Evolutionary conservation across 1,140 invertebrate genomes (phyloP).

Genomic region (Solenopsis fugax): DNA sequence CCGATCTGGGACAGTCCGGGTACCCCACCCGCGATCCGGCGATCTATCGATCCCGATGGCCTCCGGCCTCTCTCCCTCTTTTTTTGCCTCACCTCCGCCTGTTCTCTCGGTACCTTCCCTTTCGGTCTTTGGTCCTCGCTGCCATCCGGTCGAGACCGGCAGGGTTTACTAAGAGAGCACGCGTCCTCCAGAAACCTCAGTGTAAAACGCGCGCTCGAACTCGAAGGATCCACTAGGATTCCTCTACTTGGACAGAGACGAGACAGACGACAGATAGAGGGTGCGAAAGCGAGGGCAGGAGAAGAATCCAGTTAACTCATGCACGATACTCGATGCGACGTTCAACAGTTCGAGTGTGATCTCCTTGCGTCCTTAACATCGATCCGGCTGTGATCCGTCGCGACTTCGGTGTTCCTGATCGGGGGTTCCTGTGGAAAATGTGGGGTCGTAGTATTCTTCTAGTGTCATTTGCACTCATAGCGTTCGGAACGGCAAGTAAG

Average conservation of each 20-base stretch:
- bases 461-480: slow-evolving; percentile 18
- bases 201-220: slow-evolving; percentile 83
- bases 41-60: slow-evolving; percentile 66
- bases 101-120: slow-evolving; percentile 60
- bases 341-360: slow-evolving; percentile 23
- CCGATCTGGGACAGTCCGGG: slow-evolving; percentile 72
- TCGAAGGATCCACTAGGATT: slow-evolving; percentile 77
- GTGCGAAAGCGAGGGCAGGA: slow-evolving; percentile 15
- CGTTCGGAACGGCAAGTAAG: slow-evolving; percentile 46
- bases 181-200: slow-evolving; percentile 82
- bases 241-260: slow-evolving; percentile 28
- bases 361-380: neutral
- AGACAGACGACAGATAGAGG: slow-evolving; percentile 9
- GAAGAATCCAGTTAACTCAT: slow-evolving; percentile 9
- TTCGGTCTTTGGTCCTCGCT: slow-evolving; percentile 78
- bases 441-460: neutral
- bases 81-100: slow-evolving; percentile 42
- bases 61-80: slow-evolving; percentile 59
- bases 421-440: slow-evolving; percentile 9
- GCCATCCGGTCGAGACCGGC: slow-evolving; percentile 75
- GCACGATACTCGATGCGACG: slow-evolving; percentile 19
- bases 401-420: slow-evolving; percentile 30
- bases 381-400: neutral
- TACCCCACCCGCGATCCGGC: slow-evolving; percentile 69
- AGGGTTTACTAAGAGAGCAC: slow-evolving; percentile 84